These are phyloP conservation scores for Lacerta bilineata DNA, from an alignment of 2,797 vertebrate genomes.

Conservation along the genomic window DNA sequence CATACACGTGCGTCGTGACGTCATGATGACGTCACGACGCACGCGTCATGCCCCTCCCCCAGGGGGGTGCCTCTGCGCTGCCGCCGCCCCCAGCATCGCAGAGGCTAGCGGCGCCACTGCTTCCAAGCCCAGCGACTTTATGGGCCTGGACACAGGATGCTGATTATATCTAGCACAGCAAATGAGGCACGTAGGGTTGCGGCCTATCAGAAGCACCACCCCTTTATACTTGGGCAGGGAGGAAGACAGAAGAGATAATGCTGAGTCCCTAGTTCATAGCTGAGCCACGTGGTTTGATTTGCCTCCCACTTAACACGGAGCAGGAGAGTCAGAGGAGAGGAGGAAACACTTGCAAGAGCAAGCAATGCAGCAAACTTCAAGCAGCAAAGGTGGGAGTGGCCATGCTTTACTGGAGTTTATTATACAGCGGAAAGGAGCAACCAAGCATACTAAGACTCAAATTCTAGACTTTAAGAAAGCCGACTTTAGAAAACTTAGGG, in stretches of 20 bases:
- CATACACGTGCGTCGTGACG: too few relatives aligned
- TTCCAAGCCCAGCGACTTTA: not conserved
- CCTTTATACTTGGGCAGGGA: not conserved
- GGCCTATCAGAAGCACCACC: not conserved
- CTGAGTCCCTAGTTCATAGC: not conserved
- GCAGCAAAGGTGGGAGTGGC: too few relatives aligned
- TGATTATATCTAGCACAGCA: not conserved
- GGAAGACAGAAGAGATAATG: not conserved
- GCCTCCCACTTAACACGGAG: not conserved
- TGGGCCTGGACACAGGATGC: not conserved
- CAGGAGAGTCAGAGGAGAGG: not conserved
- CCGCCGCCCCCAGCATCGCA: too few relatives aligned
- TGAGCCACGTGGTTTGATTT: not conserved
- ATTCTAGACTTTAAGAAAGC: too few relatives aligned
- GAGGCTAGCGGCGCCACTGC: too few relatives aligned
- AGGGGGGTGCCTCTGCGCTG: too few relatives aligned
- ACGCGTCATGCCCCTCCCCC: too few relatives aligned
- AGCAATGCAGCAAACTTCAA: not conserved
- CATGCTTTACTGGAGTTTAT: too few relatives aligned
- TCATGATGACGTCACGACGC: too few relatives aligned
- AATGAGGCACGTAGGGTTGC: not conserved
- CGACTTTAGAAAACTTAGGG: too few relatives aligned
- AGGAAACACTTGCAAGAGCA: not conserved
- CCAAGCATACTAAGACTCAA: too few relatives aligned
- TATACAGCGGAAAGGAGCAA: too few relatives aligned